Evolutionary conservation across 2,113 vertebrate species (phyloP), one percentile per base, ranked within the genome.

Genomic region (human): DNA sequence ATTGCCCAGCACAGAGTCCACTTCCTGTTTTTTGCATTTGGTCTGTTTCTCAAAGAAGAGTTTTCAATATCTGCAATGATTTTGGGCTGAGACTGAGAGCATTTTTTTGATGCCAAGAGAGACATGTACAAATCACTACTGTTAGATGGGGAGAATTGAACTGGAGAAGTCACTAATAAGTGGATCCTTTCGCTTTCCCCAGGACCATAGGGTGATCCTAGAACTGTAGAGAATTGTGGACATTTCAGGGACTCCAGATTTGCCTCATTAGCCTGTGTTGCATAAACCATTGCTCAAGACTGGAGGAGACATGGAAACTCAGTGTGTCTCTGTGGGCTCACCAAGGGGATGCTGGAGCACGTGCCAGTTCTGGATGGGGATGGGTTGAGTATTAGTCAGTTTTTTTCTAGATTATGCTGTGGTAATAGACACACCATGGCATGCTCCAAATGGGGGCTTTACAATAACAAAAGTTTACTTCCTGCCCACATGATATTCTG

Each of bases 401-500:
- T 89, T 82, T 81, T 78, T 85, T 88, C 72, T 95, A 12, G 35
- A 16, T 85, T 93, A n/a, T 52, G 23, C 52, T 95, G 90, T 45
- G 78, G 90, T 89, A 52, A 59, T 88, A 95, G 93, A 73, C 50
- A 57, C 76, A 94, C 90, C 45, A 85, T 80, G 78, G 50, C 11
- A 6, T 3, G 23, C 76, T 72, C 88, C 86, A 81, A 80, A 90
- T 80, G 81, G 90, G 93, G 66, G 55, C 55, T 96, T 89, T 88
- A 59, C 83, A 89, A 38, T 93, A 88, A 94, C 70, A 91, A 40
- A 48, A 87, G 76, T 96, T 83, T 73, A 79, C 81, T 94, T 90
- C 93, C 80, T 50, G 0, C 72, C 22, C 66, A 68, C 76, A 35
- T 92, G 75, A 45, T 89, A 79, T 89, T 88, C 93, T 80, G 82